phyloP scores from a whole-genome alignment of 2,113 vertebrate genomes.

The Rousettus leschenaultii region DNA sequence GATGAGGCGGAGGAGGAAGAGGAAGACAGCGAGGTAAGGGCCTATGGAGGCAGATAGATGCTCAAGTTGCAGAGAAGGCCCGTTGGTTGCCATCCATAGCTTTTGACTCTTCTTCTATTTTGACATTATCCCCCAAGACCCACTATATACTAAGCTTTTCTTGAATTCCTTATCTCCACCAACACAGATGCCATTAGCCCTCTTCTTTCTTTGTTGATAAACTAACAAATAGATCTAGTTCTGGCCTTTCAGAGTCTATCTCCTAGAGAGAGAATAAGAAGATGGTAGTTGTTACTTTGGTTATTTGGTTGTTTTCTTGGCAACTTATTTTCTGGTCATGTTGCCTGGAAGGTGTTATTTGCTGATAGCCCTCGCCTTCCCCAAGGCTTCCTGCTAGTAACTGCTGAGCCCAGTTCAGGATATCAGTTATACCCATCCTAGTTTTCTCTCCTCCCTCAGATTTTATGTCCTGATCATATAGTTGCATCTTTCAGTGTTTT shows the following conservation, averaged over 20 bases:
- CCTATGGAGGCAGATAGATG: slow-evolving; percentile 63
- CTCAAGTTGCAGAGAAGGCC: slow-evolving; percentile 34
- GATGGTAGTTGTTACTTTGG: slow-evolving; percentile 8
- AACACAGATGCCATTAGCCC: neutral
- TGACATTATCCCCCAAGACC: neutral
- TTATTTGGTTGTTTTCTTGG: slow-evolving; percentile 31
- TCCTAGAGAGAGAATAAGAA: slow-evolving; percentile 44
- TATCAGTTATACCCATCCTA: neutral
- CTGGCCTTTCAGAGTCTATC: slow-evolving; percentile 24
- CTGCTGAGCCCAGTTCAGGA: slow-evolving; percentile 24
- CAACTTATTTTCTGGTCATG: slow-evolving; percentile 18
- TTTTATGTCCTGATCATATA: neutral
- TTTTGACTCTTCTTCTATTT: slow-evolving; percentile 33
- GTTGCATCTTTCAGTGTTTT: slow-evolving; percentile 31
- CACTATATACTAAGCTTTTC: slow-evolving; percentile 5
- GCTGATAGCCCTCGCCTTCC: neutral
- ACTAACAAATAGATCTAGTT: slow-evolving; percentile 44
- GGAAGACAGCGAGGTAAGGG: slow-evolving; percentile 87
- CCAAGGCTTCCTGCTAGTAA: neutral
- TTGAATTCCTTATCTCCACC: neutral
- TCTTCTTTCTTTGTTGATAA: slow-evolving; percentile 34
- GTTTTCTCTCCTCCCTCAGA: neutral
- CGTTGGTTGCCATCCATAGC: neutral
- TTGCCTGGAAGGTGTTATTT: slow-evolving; percentile 8
- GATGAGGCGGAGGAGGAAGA: slow-evolving; percentile 92